Base-by-base conservation (phyloP, 2,888 invertebrate genomes). In the Plusia festucae region DNA sequence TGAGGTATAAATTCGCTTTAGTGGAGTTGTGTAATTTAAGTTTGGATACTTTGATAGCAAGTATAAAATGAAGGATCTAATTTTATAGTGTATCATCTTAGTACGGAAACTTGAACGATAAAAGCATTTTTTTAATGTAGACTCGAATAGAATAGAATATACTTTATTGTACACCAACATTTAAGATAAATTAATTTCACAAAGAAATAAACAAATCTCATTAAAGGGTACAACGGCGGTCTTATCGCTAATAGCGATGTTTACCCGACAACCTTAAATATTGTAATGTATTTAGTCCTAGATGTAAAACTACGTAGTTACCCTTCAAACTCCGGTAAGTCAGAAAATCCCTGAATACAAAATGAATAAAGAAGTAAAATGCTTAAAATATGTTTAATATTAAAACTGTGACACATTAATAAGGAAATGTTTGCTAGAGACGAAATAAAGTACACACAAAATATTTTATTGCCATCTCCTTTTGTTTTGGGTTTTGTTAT, bases 371-470 rank as follows among this genome's bases (percentile, higher is more conserved):
- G 51, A 56, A 72, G 52, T 55, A 40, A 56, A 68, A 73, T 55
- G 55, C 53, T 49, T 62, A 55, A 62, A 70, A 53, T 57, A 67
- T 53, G 18, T 32, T 16, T 57, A 22, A 60, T 53, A 65, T 49
- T 22, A 53, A 53, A 32, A 24, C 40, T 76, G 66, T 76, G 61
- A 65, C 63, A 57, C 53, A 56, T 59, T 62, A 59, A 69, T 62
- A 68, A 68, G 63, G 69, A 68, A 74, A 57, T 63, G 32, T 34
- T 0, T 18, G 24, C n/a, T 53, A 65, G 60, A 58, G 63, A 59
- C 9, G 51, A 68, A 68, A 66, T 63, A 22, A 67, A 62, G 24
- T 65, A 51, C 20, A 44, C 58, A 64, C 71, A 70, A 67, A 68
- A 61, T 20, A 44, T 62, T 11, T 24, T n/a, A 22, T 46, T 73